These are phyloP conservation scores for Pluvianellus socialis DNA, from an alignment of 2,113 vertebrate genomes.

Conservation along the genomic window DNA sequence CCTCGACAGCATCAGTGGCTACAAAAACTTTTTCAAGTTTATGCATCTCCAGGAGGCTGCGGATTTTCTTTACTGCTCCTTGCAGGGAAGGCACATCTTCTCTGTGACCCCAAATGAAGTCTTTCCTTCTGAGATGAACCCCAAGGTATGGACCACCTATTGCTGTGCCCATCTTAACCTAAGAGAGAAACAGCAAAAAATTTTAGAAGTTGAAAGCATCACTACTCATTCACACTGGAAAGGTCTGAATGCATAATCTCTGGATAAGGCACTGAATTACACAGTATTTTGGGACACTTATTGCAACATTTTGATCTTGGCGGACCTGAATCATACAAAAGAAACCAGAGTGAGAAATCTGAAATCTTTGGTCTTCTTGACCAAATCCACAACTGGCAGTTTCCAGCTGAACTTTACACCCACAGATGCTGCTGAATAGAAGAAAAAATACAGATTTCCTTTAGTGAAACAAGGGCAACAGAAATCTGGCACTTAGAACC, in stretches of 20 bases:
- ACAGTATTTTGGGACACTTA: not conserved
- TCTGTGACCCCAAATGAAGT: conserved; percentile 96
- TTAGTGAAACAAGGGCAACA: not conserved
- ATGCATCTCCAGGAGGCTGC: conserved; percentile 82
- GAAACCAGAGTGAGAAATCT: not conserved
- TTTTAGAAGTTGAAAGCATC: not conserved
- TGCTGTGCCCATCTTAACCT: conserved; percentile 84
- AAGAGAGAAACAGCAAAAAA: not conserved
- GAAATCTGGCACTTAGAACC: not conserved
- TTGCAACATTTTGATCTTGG: not conserved
- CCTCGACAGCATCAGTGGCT: conserved; percentile 89
- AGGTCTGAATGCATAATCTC: not conserved
- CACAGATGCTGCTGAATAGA: not conserved
- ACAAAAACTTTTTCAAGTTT: conserved; percentile 87
- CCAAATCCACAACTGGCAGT: not conserved
- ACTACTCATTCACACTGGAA: not conserved
- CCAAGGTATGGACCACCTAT: conserved; percentile 89
- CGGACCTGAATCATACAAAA: not conserved
- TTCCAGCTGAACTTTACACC: not conserved
- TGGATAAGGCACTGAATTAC: not conserved
- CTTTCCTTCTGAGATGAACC: conserved; percentile 90
- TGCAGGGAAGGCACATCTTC: conserved; percentile 91
- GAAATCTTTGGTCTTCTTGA: not conserved
- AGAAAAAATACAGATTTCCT: not conserved
- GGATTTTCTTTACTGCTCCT: conserved; percentile 86